Evolutionary conservation across 2,113 vertebrate species (phyloP), one percentile per base, ranked within the genome.

Genomic region (Heterotis niloticus): DNA sequence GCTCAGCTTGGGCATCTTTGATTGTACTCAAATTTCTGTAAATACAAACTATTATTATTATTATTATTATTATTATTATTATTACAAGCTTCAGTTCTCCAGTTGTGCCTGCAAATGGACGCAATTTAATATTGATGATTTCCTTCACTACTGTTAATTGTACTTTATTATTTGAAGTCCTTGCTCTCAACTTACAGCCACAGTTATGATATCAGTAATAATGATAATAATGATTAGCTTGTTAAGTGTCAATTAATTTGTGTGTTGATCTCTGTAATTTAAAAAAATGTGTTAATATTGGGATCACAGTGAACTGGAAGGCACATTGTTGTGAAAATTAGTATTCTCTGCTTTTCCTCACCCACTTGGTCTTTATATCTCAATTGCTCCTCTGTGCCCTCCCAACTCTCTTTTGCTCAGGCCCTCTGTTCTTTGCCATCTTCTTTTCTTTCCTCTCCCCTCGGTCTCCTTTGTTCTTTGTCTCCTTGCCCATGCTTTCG

Each of bases 11-110:
- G 91, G 90, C 91, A 90, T 87, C 91, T 91, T 90, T 91, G 92
- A 93, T 92, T 92, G 91, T 93, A 93, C 87, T 90, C 85, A 91
- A 88, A 88, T 90, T 90, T 90, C 85, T 93, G 91, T 92, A 93
- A 84, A 93, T 93, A 92, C 79, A 83, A 87, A 80, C 79, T 86
- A 91, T 84, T 85, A 91, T 88, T 90, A 90, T 88, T 89, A 91
- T 84, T 85, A 91, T 88, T 90, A 90, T 88, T 89, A 79, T 84
- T 64, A 84, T 80, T 81, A 88, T 86, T 78, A 86, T 78, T 76
- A 44, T 76, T 78, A 78, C 81, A 51, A 75, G 82, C 85, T 80
- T 59, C 71, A 75, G 85, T 77, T 83, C 66, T 83, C 86, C 85
- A 82, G 87, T 84, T 88, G 86, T 87, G 86, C 86, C 88, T 76